Base-by-base conservation (phyloP, 2,113 vertebrate species). In the Anolis sagrei region DNA sequence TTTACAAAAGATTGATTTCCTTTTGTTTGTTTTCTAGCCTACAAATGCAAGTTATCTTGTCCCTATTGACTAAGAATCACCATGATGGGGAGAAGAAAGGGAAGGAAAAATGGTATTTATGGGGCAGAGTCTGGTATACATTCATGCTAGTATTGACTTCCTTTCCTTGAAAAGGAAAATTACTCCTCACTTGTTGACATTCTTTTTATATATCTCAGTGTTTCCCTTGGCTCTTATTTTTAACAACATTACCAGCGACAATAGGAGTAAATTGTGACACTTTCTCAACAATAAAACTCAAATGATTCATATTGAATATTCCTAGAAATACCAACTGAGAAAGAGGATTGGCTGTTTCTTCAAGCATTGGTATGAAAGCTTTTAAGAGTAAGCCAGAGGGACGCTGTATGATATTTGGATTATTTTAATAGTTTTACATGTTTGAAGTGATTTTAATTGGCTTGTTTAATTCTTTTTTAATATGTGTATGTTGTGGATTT, bases 271-370 rank as follows among this genome's bases (percentile, higher is more conserved):
- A 72, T 32, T 36, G 23, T 21, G 69, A 76, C 39, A 34, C 39
- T 78, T 78, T 61, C 58, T 58, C 49, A 79, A 27, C 10, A 49
- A 36, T 70, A 54, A 39, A 14, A 39, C 48, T 80, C 48, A n/a
- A 62, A 23, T 77, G 61, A 64, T 83, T n/a, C 39, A 13, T 76
- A 76, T 83, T 84, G 73, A 84, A 72, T 72, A 79, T 85, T 78
- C 16, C n/a, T 85, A 14, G 66, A 79, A 79, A 72, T 79, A 9
- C 49, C 36, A 39, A 34, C 21, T 39, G 34, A 54, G 3, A 32
- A 36, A 9, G 9, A 21, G 29, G 51, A 54, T 10, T 54, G 2
- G 9, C 51, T 54, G 2, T 54, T 54, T 10, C 51, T 54, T 54
- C 9, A 54, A 54, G 51, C 51, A 54, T 54, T 54, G 54, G 14